Evolutionary conservation across 2,888 invertebrate genomes (phyloP), one percentile per base, ranked within the genome.

Genomic region (Sipunculus nudus): DNA sequence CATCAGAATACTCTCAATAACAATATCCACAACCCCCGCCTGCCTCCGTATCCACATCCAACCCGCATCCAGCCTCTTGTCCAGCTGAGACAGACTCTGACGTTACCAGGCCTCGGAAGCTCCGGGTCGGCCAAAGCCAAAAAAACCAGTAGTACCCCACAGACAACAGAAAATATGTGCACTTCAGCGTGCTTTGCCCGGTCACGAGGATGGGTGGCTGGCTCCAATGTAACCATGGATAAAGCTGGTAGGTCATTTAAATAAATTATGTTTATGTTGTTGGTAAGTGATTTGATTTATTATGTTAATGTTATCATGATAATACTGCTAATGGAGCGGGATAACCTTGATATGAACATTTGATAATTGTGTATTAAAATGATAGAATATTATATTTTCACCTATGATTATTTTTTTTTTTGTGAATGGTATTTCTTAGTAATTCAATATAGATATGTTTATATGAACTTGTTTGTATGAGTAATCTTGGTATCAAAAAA

Each of bases 11-110:
- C 76, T 8, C 57, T 80, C 28, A 77, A 78, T 67, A 69, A 69
- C 57, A 79, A 78, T 69, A 80, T 81, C 70, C 81, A 82, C 54
- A 96, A 96, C 87, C 93, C 95, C 13, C 89, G 96, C 32, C 87
- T 94, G 80, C 94, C 95, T 49, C 96, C 96, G 5, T 96, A 91
- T 86, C 93, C 96, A 13, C 89, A 91, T 78, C 95, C 96, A 16
- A 88, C 90, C 23, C 88, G 91, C 25, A 86, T 92, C 41, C 86
- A 89, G 72, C 93, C 96, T 1, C 85, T 95, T 67, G 93, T 93
- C 1, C 96, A 96, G 85, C 88, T 96, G 70, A 89, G 94, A 41
- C 86, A 86, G 65, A 75, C 77, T 16, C 62, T 81, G 32, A 70
- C 75, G 38, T 71, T 71, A 21, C 65, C 66, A 21, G 69, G 75